Evolutionary conservation across 2,888 invertebrate genomes (phyloP), one percentile per base, ranked within the genome.

Genomic region (Tridacna crocea): DNA sequence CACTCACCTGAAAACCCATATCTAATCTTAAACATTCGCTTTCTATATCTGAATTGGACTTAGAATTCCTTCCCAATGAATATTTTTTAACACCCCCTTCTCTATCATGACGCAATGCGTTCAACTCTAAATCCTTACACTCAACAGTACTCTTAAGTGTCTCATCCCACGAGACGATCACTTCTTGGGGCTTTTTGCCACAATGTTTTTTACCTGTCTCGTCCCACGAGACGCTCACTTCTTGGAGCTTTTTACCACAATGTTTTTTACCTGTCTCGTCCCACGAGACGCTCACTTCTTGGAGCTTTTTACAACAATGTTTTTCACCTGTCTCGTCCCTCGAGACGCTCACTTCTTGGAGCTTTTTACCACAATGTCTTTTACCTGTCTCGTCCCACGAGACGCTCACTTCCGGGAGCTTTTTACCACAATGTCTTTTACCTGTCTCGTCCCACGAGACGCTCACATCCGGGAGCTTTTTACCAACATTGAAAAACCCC

Each of bases 371-470:
- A 19, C 2, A 1, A 19, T 6, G 17, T 2, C 10, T 55, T 19
- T n/a, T n/a, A 6, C 19, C 55, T 10, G 55, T 36, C 36, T 36
- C 36, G 36, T 36, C 36, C 36, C 36, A 36, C 36, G 36, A 36
- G 36, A 36, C 1, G 24, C 60, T 22, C 76, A 46, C 24, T 70
- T 27, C 66, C 76, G 19, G 68, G 70, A 36, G 76, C 19, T n/a
- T 19, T 19, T 3, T 36, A 36, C 36, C 36, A n/a, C n/a, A n/a
- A 36, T 36, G 36, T 36, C 8, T 36, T 36, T 36, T 36, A 36
- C 36, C 36, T 36, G 36, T 36, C 36, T 36, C 36, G 36, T 36
- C 36, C 36, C 36, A 36, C 36, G 36, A 36, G 36, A 36, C 36
- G 15, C 72, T 58, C 58, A 47, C 22, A 22, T 24, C 61, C 22